A percentile compares a stretch with the other conserved stretches of the same genome.
These are phyloP conservation scores for Mechanitis mazaeus DNA, from an alignment of 2,888 invertebrate species.

Conservation along the genomic window DNA sequence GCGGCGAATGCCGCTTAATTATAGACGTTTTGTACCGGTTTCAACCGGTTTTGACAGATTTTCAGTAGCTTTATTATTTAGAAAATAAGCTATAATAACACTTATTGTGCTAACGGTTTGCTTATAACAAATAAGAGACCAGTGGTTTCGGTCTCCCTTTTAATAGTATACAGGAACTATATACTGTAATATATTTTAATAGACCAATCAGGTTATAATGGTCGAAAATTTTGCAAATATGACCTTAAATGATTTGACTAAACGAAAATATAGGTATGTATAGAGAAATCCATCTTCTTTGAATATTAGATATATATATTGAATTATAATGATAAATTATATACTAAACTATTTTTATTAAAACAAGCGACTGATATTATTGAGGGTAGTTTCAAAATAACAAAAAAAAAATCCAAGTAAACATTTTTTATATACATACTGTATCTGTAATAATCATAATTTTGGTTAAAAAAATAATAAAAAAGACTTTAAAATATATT, in stretches of 20 bases:
- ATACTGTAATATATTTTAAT: background rate
- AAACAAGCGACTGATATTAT: no score
- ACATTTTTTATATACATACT: no score
- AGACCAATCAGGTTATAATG: background rate
- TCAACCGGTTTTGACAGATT: slow-evolving; percentile 1
- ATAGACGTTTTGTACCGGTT: slow-evolving; percentile 11
- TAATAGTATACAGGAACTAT: background rate
- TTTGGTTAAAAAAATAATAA: background rate
- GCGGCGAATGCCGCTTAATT: slow-evolving; percentile 14
- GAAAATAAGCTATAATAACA: background rate
- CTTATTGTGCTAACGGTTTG: background rate
- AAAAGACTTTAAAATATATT: background rate
- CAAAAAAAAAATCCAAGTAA: no score
- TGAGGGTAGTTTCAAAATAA: no score
- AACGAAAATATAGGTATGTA: no score
- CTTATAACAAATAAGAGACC: background rate
- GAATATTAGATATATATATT: no score
- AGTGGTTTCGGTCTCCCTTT: background rate
- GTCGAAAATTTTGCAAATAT: background rate
- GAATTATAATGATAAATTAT: no score
- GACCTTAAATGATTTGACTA: background rate
- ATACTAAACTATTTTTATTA: no score
- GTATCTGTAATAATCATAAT: no score
- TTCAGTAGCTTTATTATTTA: background rate
- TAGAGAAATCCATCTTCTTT: no score